Evolutionary conservation across 1,140 invertebrate genomes (phyloP), one percentile per base, ranked within the genome.

Genomic region (Lucilia cuprina): DNA sequence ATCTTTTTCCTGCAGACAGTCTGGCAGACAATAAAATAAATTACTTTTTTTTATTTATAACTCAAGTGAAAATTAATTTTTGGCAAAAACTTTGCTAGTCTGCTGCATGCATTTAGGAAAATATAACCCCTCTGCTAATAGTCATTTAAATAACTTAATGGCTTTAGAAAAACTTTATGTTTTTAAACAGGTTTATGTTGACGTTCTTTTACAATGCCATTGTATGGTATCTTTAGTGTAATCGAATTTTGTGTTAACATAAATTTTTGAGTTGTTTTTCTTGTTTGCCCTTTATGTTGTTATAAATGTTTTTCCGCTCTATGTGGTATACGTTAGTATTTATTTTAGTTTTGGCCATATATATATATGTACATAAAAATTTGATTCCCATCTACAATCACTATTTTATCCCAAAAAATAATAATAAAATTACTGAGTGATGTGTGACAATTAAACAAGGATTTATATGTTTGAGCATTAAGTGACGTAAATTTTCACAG

Each of bases 401-500:
- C 13, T 60, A 17, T 60, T 60, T 60, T 60, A n/a, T n/a, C n/a
- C 55, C 17, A 60, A 60, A 60, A 14, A 30, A 3, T 2, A 30
- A n/a, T 60, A 60, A 60, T 60, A 60, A 60, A 60, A 60, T 60
- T 60, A 60, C 55, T n/a, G 55, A 60, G n/a, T 60, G 55, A 60
- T 60, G 55, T 60, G 55, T 60, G 55, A 60, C 55, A 60, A 60
- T 60, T 60, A 60, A 60, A 60, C 55, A 2, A 60, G 55, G 14
- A 60, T 60, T 60, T 60, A 17, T 60, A 60, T 60, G 55, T 60
- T n/a, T 60, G 55, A 60, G 55, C 14, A 17, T n/a, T 14, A 60
- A 17, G 8, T n/a, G 55, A n/a, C 55, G 55, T 60, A 60, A 60
- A 60, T 60, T 17, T 60, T 17, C 14, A 7, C 2, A 17, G 55